Evolutionary conservation across 1,140 invertebrate species (phyloP).

Genomic region (Ceratitis capitata): DNA sequence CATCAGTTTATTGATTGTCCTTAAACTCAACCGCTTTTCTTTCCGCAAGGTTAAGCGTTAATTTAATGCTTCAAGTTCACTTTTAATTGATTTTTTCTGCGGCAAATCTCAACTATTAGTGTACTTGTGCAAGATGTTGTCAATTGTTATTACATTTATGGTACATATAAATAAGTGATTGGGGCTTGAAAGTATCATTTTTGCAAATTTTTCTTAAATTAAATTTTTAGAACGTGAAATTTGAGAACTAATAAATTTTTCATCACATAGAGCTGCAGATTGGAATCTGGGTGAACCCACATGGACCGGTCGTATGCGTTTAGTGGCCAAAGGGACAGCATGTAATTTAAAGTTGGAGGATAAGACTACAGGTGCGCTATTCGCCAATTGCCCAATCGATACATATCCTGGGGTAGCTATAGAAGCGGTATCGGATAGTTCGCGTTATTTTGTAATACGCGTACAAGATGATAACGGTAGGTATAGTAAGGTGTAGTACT

Average conservation of each 20-base stretch:
- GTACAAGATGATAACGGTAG: conserved; percentile 94
- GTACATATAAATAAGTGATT: too few species aligned
- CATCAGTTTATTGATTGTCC: not conserved
- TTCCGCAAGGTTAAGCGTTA: conserved; percentile 52
- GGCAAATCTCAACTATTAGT: not conserved
- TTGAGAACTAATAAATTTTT: not conserved
- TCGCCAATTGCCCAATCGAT: conserved; percentile 98
- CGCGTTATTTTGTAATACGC: conserved; percentile 96
- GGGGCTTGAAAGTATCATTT: not conserved
- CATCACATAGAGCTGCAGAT: conserved; percentile 85
- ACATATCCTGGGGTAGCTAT: conserved; percentile 93
- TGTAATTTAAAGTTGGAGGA: conserved; percentile 95
- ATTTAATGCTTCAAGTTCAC: conserved; percentile 57
- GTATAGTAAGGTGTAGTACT: not conserved
- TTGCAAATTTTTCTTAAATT: not conserved
- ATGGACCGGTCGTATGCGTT: conserved; percentile 93
- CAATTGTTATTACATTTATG: not conserved
- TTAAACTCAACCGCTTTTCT: not conserved
- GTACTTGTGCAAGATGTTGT: not conserved
- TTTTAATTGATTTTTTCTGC: conserved; percentile 59
- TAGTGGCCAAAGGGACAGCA: conserved; percentile 88
- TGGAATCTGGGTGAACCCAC: conserved; percentile 97
- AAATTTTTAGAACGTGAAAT: not conserved
- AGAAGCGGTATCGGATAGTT: conserved; percentile 96
- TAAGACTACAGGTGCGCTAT: conserved; percentile 92